Evolutionary conservation across 2,888 invertebrate species (phyloP), one percentile per base, ranked within the genome.

Genomic region (Ypsolopha scabrella): DNA sequence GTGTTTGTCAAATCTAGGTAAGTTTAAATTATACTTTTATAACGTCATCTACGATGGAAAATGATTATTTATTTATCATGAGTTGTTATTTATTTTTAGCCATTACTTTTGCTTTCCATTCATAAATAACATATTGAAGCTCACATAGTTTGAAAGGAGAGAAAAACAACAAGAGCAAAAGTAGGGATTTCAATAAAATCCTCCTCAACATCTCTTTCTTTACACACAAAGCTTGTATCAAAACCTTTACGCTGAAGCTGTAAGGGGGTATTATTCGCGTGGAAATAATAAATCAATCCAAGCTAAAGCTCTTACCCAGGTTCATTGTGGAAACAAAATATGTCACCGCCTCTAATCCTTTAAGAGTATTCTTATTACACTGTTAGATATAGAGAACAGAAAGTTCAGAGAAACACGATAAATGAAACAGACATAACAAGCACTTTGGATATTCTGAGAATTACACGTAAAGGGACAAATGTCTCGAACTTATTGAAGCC

Each of bases 341-440:
- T 80, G 80, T 80, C 78, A 69, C 73, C 75, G 72, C 65, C 60
- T 70, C 72, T 82, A 82, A 82, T 78, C 82, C 79, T 70, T 73
- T 75, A 72, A 75, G 73, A 74, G 72, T 72, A 75, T 76, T 72
- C 72, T 70, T 77, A 70, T 71, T 66, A 64, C 66, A 65, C 67
- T 55, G 67, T 73, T 67, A 72, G 60, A 65, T 48, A 38, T 14
- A 52, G 52, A 48, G 48, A 41, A 41, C 39, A 11, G n/a, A 10
- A 48, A 51, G 41, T 33, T 41, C 8, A 11, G 47, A 61, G 60
- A 63, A 60, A n/a, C 8, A 1, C n/a, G 4, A 24, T 2, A 24
- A 24, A 4, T 3, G 24, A 24, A 24, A 2, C 2, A 24, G 24
- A 24, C 24, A 2, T 24, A 24, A 24, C 24, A 24, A 24, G 4